These are phyloP conservation scores for Nesometra sesokonis DNA, from an alignment of 35 echinoderm and acorn worm species.

Conservation along the genomic window DNA sequence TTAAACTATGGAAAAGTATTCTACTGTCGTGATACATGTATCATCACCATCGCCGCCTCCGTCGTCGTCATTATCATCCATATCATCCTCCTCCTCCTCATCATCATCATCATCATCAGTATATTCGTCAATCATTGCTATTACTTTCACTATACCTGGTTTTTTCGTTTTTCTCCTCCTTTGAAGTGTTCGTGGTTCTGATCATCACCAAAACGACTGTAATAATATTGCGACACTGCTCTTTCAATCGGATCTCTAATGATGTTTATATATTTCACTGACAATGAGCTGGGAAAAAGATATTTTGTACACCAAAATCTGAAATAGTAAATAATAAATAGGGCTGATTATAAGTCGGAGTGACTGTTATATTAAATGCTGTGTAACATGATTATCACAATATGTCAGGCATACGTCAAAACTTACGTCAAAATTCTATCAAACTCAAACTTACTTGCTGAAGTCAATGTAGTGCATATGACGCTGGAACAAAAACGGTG, in stretches of 20 bases:
- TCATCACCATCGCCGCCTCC: not conserved
- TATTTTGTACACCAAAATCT: not conserved
- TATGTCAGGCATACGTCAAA: not conserved
- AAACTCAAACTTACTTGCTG: constrained; percentile 31
- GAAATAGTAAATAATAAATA: not conserved
- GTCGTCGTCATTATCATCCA: no score
- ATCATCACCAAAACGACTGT: constrained; percentile 51
- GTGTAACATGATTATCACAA: no score
- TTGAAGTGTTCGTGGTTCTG: not conserved
- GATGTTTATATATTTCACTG: constrained; percentile 69
- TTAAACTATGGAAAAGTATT: not conserved
- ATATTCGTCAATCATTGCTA: not conserved
- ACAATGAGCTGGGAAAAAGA: not conserved
- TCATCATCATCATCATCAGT: not conserved
- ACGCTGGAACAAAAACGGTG: constrained; percentile 52
- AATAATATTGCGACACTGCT: constrained; percentile 67
- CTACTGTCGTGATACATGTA: not conserved
- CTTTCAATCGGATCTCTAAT: constrained; percentile 65
- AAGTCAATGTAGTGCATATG: constrained; percentile 69
- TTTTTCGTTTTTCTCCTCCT: not conserved
- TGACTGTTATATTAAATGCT: no score
- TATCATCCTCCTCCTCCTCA: no score
- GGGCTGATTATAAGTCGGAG: not conserved
- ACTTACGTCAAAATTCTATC: not conserved
- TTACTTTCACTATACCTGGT: constrained; percentile 3